Base-by-base conservation (phyloP, 2,113 vertebrate genomes). In the Cettia cetti region DNA sequence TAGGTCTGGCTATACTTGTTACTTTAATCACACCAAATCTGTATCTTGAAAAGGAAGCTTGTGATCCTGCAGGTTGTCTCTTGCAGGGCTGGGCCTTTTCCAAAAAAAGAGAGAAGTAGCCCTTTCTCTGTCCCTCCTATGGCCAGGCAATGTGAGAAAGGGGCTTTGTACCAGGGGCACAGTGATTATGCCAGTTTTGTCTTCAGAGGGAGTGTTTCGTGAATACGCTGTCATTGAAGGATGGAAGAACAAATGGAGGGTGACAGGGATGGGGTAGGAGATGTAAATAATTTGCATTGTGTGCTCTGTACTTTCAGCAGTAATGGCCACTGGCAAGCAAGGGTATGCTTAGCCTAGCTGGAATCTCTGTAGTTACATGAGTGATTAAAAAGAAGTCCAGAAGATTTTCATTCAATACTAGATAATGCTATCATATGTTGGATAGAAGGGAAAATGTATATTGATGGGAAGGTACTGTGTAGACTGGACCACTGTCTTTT, bases 1-100 rank as follows among this genome's bases (percentile, higher is more conserved):
- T 99, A 60, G 97, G 95, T 59, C 18, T 42, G 65, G 16, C 52
- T 64, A 16, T 45, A 13, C 64, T 93, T 86, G 1, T 2, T 59
- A 16, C 64, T 92, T 40, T 47, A 11, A 35, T 30, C 7, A 21
- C 52, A 52, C 15, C 15, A 14, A 44, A 20, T 40, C 15, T 59
- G 10, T 44, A 16, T 50, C 28, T 44, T 54, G 60, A 33, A 71
- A 31, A 66, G 57, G 68, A 72, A 77, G 39, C 10, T 66, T 54
- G 15, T 30, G 19, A 27, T 54, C 39, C 44, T 84, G 10, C 28
- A 65, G 23, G 24, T 35, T 52, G 8, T 47, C 15, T 86, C 28
- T 22, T 72, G 50, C 47, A 87, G 22, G 6, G 6, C 37, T 63
- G 42, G 59, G 22, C 49, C 24, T 40, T 69, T 2, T 18, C 17